Conservation (phyloP, 2,113 vertebrate genomes). For the Conger conger region DNA sequence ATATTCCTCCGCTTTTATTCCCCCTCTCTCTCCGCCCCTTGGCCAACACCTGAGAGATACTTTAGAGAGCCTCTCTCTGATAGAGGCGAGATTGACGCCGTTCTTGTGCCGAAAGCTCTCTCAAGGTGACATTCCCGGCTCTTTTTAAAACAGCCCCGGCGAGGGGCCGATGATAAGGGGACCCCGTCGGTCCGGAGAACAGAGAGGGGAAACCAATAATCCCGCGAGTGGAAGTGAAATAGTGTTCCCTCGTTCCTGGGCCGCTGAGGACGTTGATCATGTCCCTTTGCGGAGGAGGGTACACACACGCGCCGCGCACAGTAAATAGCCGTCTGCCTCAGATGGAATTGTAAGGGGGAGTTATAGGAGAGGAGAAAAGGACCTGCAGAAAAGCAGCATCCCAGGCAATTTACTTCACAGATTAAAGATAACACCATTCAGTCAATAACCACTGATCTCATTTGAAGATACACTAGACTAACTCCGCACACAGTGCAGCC, state of each 20-base stretch:
- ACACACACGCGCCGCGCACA: constrained; percentile 43
- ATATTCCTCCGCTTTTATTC: not conserved
- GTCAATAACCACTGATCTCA: constrained; percentile 75
- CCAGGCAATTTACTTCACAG: constrained; percentile 67
- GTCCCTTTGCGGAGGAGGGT: constrained; percentile 36
- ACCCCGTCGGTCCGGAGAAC: constrained; percentile 17
- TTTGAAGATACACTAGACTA: constrained; percentile 68
- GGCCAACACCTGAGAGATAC: constrained; percentile 13
- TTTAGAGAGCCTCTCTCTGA: constrained; percentile 11
- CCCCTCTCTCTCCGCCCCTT: not conserved
- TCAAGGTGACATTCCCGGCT: constrained; percentile 19
- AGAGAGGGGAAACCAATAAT: constrained; percentile 39
- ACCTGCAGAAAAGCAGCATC: constrained; percentile 54
- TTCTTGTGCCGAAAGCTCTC: constrained; percentile 12
- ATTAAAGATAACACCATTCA: constrained; percentile 72
- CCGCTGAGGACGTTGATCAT: constrained; percentile 46
- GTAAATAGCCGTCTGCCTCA: constrained; percentile 60
- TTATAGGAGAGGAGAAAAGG: constrained; percentile 53
- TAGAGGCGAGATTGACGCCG: constrained; percentile 12
- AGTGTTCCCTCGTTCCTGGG: constrained; percentile 38
- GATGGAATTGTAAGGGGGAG: constrained; percentile 63
- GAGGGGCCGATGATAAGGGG: not conserved
- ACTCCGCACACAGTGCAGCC: constrained; percentile 36
- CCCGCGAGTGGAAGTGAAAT: constrained; percentile 37
- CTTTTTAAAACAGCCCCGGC: constrained; percentile 10